Conservation (phyloP, 2,113 vertebrate species). For the Pyrgilauda ruficollis region DNA sequence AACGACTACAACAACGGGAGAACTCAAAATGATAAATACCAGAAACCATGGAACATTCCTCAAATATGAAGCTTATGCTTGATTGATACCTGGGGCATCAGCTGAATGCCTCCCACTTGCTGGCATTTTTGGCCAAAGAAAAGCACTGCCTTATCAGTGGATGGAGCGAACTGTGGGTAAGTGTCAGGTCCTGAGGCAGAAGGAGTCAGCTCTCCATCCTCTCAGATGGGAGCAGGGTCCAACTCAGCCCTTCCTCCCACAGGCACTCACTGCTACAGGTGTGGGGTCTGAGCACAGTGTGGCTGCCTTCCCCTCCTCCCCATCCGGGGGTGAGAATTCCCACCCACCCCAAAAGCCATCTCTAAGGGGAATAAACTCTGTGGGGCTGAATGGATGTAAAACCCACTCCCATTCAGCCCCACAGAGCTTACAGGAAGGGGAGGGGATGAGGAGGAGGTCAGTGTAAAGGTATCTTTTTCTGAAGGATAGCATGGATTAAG, state of each 20-base stretch:
- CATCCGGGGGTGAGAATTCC: fast-evolving
- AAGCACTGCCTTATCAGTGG: background rate
- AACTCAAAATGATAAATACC: background rate
- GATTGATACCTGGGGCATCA: background rate
- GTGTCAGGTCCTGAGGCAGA: background rate
- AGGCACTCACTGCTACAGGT: fast-evolving
- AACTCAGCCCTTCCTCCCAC: background rate
- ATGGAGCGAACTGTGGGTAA: background rate
- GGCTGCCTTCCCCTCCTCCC: background rate
- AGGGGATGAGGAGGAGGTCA: background rate
- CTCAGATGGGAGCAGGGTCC: fast-evolving
- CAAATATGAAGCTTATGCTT: background rate
- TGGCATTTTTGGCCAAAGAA: background rate
- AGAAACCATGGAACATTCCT: background rate
- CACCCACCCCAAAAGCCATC: fast-evolving
- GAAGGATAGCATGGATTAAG: background rate
- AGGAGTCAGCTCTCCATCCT: background rate
- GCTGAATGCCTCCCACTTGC: background rate
- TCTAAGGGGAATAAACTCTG: background rate
- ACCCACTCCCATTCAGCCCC: background rate
- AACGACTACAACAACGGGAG: background rate
- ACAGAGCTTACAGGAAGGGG: background rate
- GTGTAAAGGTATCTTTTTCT: background rate
- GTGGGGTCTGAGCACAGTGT: fast-evolving
- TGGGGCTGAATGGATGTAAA: too few species aligned